phyloP scores from a whole-genome alignment of 2,113 vertebrate genomes.

The Hemibagrus wyckioides region DNA sequence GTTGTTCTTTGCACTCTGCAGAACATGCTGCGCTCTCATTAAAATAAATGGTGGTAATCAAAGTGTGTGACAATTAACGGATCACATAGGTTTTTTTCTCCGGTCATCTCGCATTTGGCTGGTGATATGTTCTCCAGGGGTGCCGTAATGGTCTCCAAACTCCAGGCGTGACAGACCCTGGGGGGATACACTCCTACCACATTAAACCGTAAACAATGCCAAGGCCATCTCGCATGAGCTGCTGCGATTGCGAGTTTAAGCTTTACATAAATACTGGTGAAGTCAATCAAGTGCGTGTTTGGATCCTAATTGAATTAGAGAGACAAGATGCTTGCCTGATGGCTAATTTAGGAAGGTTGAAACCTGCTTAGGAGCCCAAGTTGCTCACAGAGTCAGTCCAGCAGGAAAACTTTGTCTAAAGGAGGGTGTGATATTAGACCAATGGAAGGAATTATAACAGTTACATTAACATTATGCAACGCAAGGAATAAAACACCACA shows the following conservation, averaged over 20 bases:
- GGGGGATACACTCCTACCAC: neutral
- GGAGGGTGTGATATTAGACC: neutral
- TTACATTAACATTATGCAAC: neutral
- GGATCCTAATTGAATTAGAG: constrained; percentile 35
- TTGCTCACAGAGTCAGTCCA: neutral
- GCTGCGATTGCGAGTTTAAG: constrained; percentile 20
- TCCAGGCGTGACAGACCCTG: constrained; percentile 27
- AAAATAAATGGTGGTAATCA: constrained; percentile 77
- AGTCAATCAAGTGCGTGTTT: constrained; percentile 25
- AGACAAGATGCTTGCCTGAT: constrained; percentile 7
- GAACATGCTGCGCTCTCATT: constrained; percentile 68
- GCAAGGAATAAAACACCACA: neutral
- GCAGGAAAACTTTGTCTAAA: neutral
- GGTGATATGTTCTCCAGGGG: constrained; percentile 19
- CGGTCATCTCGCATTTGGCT: constrained; percentile 29
- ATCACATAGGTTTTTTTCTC: constrained; percentile 58
- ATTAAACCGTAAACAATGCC: constrained; percentile 37
- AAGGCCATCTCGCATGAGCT: neutral
- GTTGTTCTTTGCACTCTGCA: constrained; percentile 57
- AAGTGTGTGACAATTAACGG: constrained; percentile 73
- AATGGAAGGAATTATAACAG: neutral
- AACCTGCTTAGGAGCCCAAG: constrained; percentile 5
- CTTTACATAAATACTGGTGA: constrained; percentile 7
- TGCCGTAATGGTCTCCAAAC: constrained; percentile 20
- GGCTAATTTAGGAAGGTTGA: constrained; percentile 20